Conservation (phyloP, 2,797 vertebrate genomes). For the Philypnodon macrostomus region DNA sequence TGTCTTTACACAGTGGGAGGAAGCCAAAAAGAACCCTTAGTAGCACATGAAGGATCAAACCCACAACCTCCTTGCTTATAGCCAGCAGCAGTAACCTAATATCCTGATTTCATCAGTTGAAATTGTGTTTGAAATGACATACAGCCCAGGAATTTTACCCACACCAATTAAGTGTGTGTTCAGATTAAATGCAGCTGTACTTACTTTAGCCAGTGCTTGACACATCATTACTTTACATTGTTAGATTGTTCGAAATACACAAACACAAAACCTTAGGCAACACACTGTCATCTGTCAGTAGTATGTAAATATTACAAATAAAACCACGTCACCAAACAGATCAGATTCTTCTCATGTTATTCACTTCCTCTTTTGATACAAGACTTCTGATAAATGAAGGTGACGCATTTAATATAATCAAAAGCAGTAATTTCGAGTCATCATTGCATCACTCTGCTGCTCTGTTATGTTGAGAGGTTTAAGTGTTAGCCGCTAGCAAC, state of each 20-base stretch:
- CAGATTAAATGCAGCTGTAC: slow-evolving; percentile 45
- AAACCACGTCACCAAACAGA: slow-evolving; percentile 55
- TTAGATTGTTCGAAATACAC: slow-evolving; percentile 64
- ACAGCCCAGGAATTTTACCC: neutral
- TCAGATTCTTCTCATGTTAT: slow-evolving; percentile 61
- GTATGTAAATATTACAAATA: slow-evolving; percentile 72
- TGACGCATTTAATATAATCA: slow-evolving; percentile 45
- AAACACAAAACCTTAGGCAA: slow-evolving; percentile 65
- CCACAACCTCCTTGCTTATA: too few species aligned
- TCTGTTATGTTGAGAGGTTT: slow-evolving; percentile 59
- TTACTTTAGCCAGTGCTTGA: slow-evolving; percentile 38
- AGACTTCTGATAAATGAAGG: slow-evolving; percentile 64
- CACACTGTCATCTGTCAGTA: slow-evolving; percentile 56
- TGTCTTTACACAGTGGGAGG: too few species aligned
- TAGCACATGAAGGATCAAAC: too few species aligned
- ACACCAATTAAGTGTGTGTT: slow-evolving; percentile 7
- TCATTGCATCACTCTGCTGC: slow-evolving; percentile 62
- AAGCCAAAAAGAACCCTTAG: too few species aligned
- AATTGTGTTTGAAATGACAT: slow-evolving; percentile 1
- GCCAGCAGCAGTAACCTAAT: too few species aligned
- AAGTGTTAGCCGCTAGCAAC: slow-evolving; percentile 55
- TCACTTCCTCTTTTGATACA: slow-evolving; percentile 68
- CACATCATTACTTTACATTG: slow-evolving; percentile 49
- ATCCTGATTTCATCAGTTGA: too few species aligned
- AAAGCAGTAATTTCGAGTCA: slow-evolving; percentile 59